A percentile compares a stretch with the other conserved stretches of the same genome.
Evolutionary conservation across 1,140 invertebrate species (phyloP).

Genomic region (Calosoma granatense): DNA sequence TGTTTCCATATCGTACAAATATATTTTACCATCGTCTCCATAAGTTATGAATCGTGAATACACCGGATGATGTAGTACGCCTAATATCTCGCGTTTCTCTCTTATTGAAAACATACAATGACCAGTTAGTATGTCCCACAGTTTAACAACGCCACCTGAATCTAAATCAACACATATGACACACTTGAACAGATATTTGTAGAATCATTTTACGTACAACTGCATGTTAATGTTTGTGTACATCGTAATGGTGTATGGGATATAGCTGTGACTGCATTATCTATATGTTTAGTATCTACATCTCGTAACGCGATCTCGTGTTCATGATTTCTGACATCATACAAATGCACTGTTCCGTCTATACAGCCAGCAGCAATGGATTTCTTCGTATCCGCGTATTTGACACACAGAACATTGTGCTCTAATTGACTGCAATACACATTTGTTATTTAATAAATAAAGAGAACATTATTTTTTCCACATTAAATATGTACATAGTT

Average conservation of each 20-base stretch:
- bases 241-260: slow-evolving; percentile 44
- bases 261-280: slow-evolving; percentile 43
- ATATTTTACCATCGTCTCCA: slow-evolving; percentile 48
- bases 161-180: slow-evolving; percentile 32
- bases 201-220: slow-evolving; percentile 35
- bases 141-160: slow-evolving; percentile 49
- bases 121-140: slow-evolving; percentile 49
- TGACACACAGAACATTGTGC: slow-evolving; percentile 43
- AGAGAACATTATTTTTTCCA: too few species aligned
- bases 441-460: too few species aligned
- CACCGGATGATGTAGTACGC: slow-evolving; percentile 44
- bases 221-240: slow-evolving; percentile 41
- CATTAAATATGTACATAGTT: too few species aligned
- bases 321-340: slow-evolving; percentile 35
- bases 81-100: slow-evolving; percentile 48
- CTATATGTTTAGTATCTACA: slow-evolving; percentile 41
- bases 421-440: slow-evolving; percentile 36
- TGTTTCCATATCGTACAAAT: slow-evolving; percentile 52
- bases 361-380: slow-evolving; percentile 43
- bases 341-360: slow-evolving; percentile 43
- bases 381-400: slow-evolving; percentile 47
- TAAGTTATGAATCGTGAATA: slow-evolving; percentile 48
- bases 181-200: slow-evolving; percentile 11
- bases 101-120: slow-evolving; percentile 48
- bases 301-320: slow-evolving; percentile 37